phyloP scores from a whole-genome alignment of 1,140 invertebrate genomes.

The Vanessa tameamea region DNA sequence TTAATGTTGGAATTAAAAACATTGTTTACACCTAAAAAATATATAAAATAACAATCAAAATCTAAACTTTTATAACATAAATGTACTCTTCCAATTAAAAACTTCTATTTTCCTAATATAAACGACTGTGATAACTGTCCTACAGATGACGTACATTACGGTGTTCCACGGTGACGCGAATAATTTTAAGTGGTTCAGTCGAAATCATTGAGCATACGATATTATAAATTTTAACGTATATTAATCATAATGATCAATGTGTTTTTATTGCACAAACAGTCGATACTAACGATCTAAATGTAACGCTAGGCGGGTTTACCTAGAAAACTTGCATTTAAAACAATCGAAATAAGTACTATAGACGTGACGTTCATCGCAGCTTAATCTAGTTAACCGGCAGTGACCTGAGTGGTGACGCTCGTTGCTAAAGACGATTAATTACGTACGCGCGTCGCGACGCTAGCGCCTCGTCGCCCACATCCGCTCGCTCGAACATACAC shows the following conservation, averaged over 20 bases:
- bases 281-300: conserved; percentile 67
- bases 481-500: conserved; percentile 59
- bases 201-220: conserved; percentile 76
- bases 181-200: conserved; percentile 71
- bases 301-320: conserved; percentile 64
- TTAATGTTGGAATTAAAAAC: background rate
- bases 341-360: conserved; percentile 59
- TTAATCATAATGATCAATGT: conserved; percentile 64
- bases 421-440: conserved; percentile 24
- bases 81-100: background rate
- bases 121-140: conserved; percentile 1
- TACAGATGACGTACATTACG: conserved; percentile 10
- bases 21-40: background rate
- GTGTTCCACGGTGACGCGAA: conserved; percentile 19
- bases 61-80: background rate
- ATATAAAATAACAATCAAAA: conserved; percentile 5
- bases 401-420: conserved; percentile 63
- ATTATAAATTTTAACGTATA: conserved; percentile 55
- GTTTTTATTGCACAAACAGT: conserved; percentile 76
- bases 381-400: conserved; percentile 67
- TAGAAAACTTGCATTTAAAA: conserved; percentile 53
- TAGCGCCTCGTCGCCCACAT: conserved; percentile 22
- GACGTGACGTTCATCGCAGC: conserved; percentile 59
- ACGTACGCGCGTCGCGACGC: conserved; percentile 3
- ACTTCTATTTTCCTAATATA: background rate